Base-by-base conservation (phyloP, 2,888 invertebrate species). In the Exephanes ischioxanthus region DNA sequence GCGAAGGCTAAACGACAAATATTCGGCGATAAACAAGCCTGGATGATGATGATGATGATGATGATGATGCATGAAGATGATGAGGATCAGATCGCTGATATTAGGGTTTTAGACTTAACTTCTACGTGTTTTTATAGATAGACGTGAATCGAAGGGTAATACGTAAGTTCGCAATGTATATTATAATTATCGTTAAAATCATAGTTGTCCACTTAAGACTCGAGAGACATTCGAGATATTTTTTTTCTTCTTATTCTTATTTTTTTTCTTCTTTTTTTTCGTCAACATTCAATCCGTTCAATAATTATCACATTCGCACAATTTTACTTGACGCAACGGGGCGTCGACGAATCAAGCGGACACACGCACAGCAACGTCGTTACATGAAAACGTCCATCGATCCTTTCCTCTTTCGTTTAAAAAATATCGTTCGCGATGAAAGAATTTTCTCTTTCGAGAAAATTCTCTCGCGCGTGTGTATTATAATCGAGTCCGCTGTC, bases 101-200 rank as follows among this genome's bases (percentile, higher is more conserved):
- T 85, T 78, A 66, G 68, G 78, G 66, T 68, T 75, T 45, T 77
- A 83, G 63, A 58, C 89, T 89, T 88, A 89, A 88, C 83, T 84
- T 87, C 88, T 91, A 91, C 86, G 79, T 87, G 70, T 41, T 41
- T 78, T 79, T 72, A 71, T 92, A 89, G 83, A 89, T 88, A 89
- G 88, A 91, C 86, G 88, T 87, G 88, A 90, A 90, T 91, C 90
- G 90, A 91, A 78, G 88, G 88, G 86, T 89, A 88, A 89, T 89
- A 89, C 88, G 88, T 89, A 88, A 87, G 61, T 85, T 89, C 88
- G 85, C 89, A 90, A 82, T 75, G 51, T 55, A 7, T 71, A 75
- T 41, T 79, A 75, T 83, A 73, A 85, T 79, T 75, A 80, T 72
- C 37, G 71, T 45, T 30, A 30, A 80, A 76, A 83, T 80, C 82